Evolutionary conservation across 2,797 vertebrate genomes (phyloP).

Genomic region (Phoeniculus purpureus): DNA sequence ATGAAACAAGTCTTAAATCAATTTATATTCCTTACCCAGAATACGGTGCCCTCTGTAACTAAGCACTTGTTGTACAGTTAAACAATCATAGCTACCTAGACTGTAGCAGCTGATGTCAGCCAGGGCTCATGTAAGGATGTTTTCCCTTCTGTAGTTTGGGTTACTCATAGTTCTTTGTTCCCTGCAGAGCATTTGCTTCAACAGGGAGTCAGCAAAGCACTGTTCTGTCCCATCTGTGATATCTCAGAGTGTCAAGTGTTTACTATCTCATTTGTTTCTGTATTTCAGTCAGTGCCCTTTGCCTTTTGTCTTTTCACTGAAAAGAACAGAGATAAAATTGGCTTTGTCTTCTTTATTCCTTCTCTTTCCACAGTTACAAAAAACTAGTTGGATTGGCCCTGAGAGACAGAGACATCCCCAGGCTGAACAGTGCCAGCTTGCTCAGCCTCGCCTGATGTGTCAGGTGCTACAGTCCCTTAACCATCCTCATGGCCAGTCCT

Average conservation of each 20-base stretch:
- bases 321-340: not conserved
- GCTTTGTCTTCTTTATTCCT: not conserved
- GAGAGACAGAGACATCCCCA: not conserved
- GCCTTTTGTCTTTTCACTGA: not conserved
- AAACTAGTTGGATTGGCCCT: accelerated
- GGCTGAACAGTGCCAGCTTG: not conserved
- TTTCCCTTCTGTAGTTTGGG: not conserved
- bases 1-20: not conserved
- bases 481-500: not conserved
- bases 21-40: not conserved
- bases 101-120: not conserved
- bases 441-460: accelerated
- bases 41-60: not conserved
- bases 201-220: not conserved
- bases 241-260: not conserved
- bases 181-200: not conserved
- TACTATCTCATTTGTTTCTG: not conserved
- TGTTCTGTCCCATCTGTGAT: not conserved
- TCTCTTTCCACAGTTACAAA: not conserved
- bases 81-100: not conserved
- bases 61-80: not conserved
- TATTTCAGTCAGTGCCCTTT: not conserved
- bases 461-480: not conserved
- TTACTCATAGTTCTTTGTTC: not conserved
- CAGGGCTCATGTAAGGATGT: not conserved